Evolutionary conservation across 1,140 invertebrate species (phyloP).

Genomic region (Apis florea): DNA sequence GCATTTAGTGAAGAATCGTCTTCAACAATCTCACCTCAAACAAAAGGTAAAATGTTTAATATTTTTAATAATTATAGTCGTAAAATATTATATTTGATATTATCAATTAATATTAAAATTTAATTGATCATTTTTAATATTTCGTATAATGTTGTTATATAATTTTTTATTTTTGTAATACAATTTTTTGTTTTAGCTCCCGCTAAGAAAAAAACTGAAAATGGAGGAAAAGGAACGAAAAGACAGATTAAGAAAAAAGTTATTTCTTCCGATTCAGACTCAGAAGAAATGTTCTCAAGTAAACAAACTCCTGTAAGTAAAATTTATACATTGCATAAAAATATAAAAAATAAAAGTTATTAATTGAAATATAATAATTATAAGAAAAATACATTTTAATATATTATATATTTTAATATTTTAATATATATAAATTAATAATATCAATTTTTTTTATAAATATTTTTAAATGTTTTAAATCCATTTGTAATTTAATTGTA

Average conservation of each 20-base stretch:
- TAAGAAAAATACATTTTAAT: background rate
- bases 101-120: background rate
- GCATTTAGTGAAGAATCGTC: slow-evolving; percentile 70
- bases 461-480: background rate
- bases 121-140: background rate
- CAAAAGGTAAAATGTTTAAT: slow-evolving; percentile 62
- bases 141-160: slow-evolving; percentile 22
- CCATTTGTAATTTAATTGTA: background rate
- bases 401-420: no score
- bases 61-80: background rate
- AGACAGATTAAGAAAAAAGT: slow-evolving; percentile 69
- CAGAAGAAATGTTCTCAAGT: slow-evolving; percentile 64
- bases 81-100: background rate
- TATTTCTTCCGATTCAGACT: slow-evolving; percentile 68
- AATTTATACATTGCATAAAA: background rate
- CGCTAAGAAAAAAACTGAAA: slow-evolving; percentile 74
- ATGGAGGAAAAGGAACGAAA: slow-evolving; percentile 69
- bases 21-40: slow-evolving; percentile 55
- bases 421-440: background rate
- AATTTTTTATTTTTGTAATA: no score
- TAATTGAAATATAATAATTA: background rate
- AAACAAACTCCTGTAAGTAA: slow-evolving; percentile 61
- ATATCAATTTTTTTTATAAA: background rate
- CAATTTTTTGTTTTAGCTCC: slow-evolving; percentile 54
- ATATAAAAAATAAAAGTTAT: background rate